These are phyloP conservation scores for Gambusia yucatana DNA, from an alignment of 2,797 vertebrate genomes.

Conservation along the genomic window DNA sequence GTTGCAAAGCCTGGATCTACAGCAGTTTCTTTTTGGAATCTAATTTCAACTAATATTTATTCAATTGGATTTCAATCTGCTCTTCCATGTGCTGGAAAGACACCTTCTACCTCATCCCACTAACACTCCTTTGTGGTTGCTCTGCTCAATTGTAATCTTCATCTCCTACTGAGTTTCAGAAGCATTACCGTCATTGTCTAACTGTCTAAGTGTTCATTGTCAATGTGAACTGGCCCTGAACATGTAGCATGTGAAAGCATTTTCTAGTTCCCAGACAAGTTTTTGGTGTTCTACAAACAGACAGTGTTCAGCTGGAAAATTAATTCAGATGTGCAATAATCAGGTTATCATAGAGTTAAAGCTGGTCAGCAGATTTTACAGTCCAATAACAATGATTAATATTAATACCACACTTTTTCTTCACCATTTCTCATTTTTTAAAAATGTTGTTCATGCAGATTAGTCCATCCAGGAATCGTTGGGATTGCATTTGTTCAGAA, in stretches of 20 bases:
- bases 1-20: not conserved
- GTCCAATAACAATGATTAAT: conserved; percentile 22
- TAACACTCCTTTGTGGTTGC: not conserved
- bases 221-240: not conserved
- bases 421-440: not conserved
- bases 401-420: not conserved
- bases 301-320: not conserved
- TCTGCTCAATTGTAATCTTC: not conserved
- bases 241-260: not conserved
- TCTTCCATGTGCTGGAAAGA: not conserved
- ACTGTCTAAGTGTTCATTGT: not conserved
- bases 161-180: not conserved
- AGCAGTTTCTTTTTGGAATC: not conserved
- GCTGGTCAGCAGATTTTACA: conserved; percentile 27
- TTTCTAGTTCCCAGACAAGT: not conserved
- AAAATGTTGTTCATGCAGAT: not conserved
- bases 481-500: not conserved
- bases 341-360: not conserved
- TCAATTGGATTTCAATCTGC: not conserved
- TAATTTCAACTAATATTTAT: not conserved
- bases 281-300: not conserved
- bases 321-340: not conserved
- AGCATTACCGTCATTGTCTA: not conserved
- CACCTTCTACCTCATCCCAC: not conserved
- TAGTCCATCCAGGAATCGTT: not conserved